Conservation (phyloP, 1,140 invertebrate species). For the Drosophila nigromelanica region DNA sequence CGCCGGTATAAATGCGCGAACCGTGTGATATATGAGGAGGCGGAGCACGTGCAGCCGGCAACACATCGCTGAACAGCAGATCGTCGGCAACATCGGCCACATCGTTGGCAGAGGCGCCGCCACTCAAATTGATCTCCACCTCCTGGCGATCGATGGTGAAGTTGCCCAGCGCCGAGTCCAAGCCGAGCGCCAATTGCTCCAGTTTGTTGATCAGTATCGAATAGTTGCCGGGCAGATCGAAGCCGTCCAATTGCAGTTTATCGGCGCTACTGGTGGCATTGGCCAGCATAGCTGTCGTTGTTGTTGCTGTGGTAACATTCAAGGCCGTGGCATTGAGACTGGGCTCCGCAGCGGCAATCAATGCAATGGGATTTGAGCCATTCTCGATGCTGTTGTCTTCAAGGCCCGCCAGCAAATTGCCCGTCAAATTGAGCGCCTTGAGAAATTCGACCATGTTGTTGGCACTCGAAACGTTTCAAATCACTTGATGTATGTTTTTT, state of each 20-base stretch:
- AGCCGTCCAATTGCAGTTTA: slow-evolving; percentile 65
- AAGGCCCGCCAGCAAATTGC: slow-evolving; percentile 64
- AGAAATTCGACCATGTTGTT: slow-evolving; percentile 59
- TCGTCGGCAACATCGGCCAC: slow-evolving; percentile 64
- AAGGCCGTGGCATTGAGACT: slow-evolving; percentile 52
- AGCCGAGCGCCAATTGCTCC: slow-evolving; percentile 75
- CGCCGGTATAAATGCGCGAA: slow-evolving; percentile 62
- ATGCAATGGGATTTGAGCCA: slow-evolving; percentile 24
- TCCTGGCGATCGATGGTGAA: slow-evolving; percentile 78
- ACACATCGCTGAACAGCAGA: slow-evolving; percentile 55
- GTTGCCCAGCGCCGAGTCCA: slow-evolving; percentile 75
- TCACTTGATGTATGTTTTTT: slow-evolving; percentile 12
- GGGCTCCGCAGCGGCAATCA: slow-evolving; percentile 27
- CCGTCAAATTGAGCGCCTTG: slow-evolving; percentile 70
- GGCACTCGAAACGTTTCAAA: slow-evolving; percentile 14
- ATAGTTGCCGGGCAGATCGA: slow-evolving; percentile 81
- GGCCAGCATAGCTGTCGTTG: slow-evolving; percentile 10
- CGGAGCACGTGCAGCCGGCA: slow-evolving; percentile 60
- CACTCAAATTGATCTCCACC: slow-evolving; percentile 71
- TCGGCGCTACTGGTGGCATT: slow-evolving; percentile 61
- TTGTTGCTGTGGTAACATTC: slow-evolving; percentile 37
- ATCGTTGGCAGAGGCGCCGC: slow-evolving; percentile 58
- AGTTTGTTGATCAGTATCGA: slow-evolving; percentile 82
- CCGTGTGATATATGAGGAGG: slow-evolving; percentile 58
- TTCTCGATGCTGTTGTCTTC: slow-evolving; percentile 62